These are phyloP conservation scores for Acinonyx jubatus DNA, from an alignment of 2,113 vertebrate genomes.

Conservation along the genomic window DNA sequence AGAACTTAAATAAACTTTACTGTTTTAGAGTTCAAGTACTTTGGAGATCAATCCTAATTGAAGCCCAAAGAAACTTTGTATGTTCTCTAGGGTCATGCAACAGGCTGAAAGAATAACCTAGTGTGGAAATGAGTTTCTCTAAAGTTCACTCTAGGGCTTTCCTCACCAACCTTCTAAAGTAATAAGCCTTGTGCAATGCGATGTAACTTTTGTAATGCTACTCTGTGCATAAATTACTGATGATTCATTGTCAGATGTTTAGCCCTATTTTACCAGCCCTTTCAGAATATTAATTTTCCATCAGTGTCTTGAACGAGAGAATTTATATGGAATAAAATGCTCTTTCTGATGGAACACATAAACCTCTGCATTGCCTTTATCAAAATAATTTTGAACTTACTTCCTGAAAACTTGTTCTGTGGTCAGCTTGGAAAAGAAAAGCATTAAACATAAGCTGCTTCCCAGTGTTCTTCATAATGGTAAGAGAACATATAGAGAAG, in stretches of 20 bases:
- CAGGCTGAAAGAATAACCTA: background rate
- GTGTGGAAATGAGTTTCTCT: background rate
- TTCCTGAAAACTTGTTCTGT: background rate
- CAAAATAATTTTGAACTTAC: conserved; percentile 13
- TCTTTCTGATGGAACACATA: background rate
- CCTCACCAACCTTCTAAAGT: background rate
- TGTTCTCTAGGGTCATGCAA: background rate
- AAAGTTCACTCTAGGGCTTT: background rate
- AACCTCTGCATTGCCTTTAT: background rate
- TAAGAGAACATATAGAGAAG: background rate
- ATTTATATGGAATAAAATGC: background rate
- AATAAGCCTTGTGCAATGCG: background rate
- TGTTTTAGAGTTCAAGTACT: background rate
- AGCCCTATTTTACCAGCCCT: background rate
- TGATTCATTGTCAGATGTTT: conserved; percentile 55
- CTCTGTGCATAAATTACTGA: background rate
- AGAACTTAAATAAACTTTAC: conserved; percentile 24
- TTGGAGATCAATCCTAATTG: conserved; percentile 8
- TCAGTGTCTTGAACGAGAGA: background rate
- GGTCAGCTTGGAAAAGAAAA: background rate
- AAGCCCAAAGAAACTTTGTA: background rate
- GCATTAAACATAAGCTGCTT: background rate
- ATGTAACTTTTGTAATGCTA: background rate
- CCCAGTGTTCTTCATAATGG: background rate
- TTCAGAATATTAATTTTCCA: conserved; percentile 48